A percentile compares a stretch with the other conserved stretches of the same genome.
phyloP scores from a whole-genome alignment of 2,888 invertebrate genomes.

The Napeogenes inachia region DNA sequence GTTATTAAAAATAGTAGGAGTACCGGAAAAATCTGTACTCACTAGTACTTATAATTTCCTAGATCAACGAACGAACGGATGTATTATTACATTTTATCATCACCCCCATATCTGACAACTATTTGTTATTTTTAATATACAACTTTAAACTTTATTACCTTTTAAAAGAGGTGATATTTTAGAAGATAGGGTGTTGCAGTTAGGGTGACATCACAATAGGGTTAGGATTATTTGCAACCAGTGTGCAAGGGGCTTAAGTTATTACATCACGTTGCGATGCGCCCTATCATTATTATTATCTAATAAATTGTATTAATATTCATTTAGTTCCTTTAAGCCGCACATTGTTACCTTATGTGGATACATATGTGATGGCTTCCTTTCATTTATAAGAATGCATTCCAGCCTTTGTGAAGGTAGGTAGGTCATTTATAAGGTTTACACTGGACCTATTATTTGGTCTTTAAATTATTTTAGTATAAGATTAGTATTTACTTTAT shows the following conservation, averaged over 20 bases:
- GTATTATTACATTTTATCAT: conserved; percentile 40
- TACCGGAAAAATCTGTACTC: conserved; percentile 28
- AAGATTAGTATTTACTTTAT: no score
- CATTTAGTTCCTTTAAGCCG: conserved; percentile 28
- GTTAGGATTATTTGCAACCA: conserved; percentile 57
- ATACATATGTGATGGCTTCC: conserved; percentile 14
- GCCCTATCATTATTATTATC: conserved; percentile 37
- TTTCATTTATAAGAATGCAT: conserved; percentile 16
- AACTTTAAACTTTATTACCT: conserved; percentile 36
- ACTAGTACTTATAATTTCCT: conserved; percentile 30
- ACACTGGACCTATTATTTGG: no score
- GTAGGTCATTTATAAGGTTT: no score
- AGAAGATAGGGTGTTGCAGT: conserved; percentile 47
- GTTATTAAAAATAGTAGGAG: conserved; percentile 22
- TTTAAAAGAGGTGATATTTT: conserved; percentile 26
- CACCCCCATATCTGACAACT: conserved; percentile 28
- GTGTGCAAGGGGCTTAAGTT: conserved; percentile 64
- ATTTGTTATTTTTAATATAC: conserved; percentile 22
- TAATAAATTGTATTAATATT: conserved; percentile 34
- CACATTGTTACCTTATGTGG: conserved; percentile 20
- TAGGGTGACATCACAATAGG: conserved; percentile 61
- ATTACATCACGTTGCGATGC: conserved; percentile 65
- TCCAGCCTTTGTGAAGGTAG: conserved; percentile 9
- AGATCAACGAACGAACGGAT: conserved; percentile 29
- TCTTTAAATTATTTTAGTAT: no score